Percentiles rank a stretch among this genome's conserved stretches.
Conservation (phyloP, 2,113 vertebrate species). For the Ctenodactylus gundi region DNA sequence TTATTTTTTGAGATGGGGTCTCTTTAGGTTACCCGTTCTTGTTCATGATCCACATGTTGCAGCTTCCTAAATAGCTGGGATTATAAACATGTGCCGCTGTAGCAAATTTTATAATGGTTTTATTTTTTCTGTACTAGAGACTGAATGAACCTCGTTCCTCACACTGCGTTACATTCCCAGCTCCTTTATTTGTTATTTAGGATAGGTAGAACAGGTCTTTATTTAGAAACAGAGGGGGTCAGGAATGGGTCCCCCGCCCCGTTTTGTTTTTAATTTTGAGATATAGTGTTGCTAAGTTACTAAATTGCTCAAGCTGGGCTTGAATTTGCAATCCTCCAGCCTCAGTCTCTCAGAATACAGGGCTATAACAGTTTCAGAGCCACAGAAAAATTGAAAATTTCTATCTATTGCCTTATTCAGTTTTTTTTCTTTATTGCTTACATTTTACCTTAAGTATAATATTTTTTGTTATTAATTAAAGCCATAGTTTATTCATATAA, state of each 20-base stretch:
- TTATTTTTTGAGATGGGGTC: background rate
- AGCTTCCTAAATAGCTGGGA: background rate
- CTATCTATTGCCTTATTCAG: background rate
- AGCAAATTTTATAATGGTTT: background rate
- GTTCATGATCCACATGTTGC: background rate
- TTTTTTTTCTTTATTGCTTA: background rate
- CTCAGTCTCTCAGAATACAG: too few species aligned
- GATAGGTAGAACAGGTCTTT: too few species aligned
- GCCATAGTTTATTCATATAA: background rate
- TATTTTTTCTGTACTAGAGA: too few species aligned
- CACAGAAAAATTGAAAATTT: background rate
- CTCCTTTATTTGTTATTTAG: too few species aligned
- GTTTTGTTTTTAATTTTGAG: too few species aligned
- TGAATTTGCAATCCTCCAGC: too few species aligned
- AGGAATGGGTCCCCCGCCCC: too few species aligned
- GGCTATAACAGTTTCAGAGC: background rate
- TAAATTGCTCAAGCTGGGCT: too few species aligned
- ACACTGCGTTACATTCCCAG: too few species aligned
- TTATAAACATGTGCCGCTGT: background rate
- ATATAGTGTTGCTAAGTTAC: too few species aligned
- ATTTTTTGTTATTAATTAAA: background rate
- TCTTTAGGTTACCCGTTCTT: background rate
- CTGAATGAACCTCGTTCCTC: too few species aligned
- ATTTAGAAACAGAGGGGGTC: too few species aligned
- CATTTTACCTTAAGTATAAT: background rate